A percentile compares a stretch with the other conserved stretches of the same genome.
Evolutionary conservation across 2,797 vertebrate species (phyloP).

Genomic region (Diglossa cyanea): DNA sequence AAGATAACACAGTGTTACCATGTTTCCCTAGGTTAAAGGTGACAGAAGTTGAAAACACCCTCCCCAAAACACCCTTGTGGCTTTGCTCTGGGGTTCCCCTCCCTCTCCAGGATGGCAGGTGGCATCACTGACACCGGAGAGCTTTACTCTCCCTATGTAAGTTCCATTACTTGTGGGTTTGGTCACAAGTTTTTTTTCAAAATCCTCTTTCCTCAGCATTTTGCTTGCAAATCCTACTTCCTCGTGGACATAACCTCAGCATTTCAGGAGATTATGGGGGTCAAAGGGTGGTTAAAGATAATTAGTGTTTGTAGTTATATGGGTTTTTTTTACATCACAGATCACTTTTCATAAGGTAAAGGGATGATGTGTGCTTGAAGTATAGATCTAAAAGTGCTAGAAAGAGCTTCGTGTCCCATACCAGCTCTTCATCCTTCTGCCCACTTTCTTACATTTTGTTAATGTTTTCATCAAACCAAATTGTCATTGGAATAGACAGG

Average conservation of each 20-base stretch:
- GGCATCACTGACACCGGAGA: constrained; percentile 94
- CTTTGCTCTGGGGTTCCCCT: neutral
- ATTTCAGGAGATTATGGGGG: neutral
- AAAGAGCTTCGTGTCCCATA: neutral
- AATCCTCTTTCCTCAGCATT: rapidly evolving
- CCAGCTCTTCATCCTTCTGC: neutral
- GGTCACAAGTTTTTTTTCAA: neutral
- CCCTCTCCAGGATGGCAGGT: constrained; percentile 81
- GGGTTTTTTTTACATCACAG: rapidly evolving
- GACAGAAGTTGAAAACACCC: neutral
- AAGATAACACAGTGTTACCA: neutral
- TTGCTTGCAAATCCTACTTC: neutral
- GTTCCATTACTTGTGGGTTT: constrained; percentile 58
- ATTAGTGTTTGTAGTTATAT: neutral
- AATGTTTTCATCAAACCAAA: neutral
- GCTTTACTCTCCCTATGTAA: constrained; percentile 94
- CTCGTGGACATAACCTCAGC: neutral
- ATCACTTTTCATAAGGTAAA: neutral
- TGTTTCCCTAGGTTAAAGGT: constrained; percentile 29
- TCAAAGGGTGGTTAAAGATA: neutral
- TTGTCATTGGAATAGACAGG: neutral
- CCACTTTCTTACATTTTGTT: neutral
- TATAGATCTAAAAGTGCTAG: neutral
- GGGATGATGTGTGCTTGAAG: neutral
- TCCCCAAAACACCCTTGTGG: rapidly evolving